Evolutionary conservation across 2,888 invertebrate species (phyloP).

Genomic region (Lepidonotus clava): DNA sequence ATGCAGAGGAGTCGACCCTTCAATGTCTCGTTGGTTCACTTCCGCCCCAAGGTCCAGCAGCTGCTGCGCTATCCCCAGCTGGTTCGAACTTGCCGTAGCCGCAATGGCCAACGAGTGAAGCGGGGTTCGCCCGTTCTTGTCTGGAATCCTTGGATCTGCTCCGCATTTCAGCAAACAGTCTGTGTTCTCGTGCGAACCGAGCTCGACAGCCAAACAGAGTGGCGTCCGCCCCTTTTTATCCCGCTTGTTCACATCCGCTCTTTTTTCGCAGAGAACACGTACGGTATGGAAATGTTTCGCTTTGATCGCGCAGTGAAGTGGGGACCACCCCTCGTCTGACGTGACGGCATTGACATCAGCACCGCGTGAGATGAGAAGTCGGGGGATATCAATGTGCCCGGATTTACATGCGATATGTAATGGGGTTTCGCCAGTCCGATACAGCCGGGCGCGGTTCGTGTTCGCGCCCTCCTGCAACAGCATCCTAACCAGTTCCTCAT

Average conservation of each 20-base stretch:
- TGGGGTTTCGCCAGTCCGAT: slow-evolving; percentile 61
- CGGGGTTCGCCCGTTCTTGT: slow-evolving; percentile 65
- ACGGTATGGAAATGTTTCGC: slow-evolving; percentile 50
- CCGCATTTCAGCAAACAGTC: slow-evolving; percentile 65
- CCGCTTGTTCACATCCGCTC: slow-evolving; percentile 65
- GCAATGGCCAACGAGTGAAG: slow-evolving; percentile 62
- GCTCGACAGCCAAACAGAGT: slow-evolving; percentile 67
- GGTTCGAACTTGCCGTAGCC: background rate
- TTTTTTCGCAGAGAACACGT: slow-evolving; percentile 63
- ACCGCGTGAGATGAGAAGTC: slow-evolving; percentile 60
- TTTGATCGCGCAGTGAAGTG: slow-evolving; percentile 69
- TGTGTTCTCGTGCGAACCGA: slow-evolving; percentile 64
- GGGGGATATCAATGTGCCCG: slow-evolving; percentile 56
- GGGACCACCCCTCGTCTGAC: slow-evolving; percentile 65
- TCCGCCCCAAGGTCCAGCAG: slow-evolving; percentile 41
- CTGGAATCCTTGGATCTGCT: slow-evolving; percentile 65
- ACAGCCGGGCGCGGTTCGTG: slow-evolving; percentile 59
- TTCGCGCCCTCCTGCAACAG: slow-evolving; percentile 62
- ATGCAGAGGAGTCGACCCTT: slow-evolving; percentile 58
- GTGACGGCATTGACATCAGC: slow-evolving; percentile 64
- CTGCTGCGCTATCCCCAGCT: slow-evolving; percentile 52
- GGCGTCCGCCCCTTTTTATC: slow-evolving; percentile 67
- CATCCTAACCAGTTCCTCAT: slow-evolving; percentile 52
- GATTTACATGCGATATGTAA: slow-evolving; percentile 61
- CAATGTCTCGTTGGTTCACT: slow-evolving; percentile 44